A percentile compares a stretch with the other conserved stretches of the same genome.
Conservation (phyloP, 2,888 invertebrate species). For the Creontiades dilutus region DNA sequence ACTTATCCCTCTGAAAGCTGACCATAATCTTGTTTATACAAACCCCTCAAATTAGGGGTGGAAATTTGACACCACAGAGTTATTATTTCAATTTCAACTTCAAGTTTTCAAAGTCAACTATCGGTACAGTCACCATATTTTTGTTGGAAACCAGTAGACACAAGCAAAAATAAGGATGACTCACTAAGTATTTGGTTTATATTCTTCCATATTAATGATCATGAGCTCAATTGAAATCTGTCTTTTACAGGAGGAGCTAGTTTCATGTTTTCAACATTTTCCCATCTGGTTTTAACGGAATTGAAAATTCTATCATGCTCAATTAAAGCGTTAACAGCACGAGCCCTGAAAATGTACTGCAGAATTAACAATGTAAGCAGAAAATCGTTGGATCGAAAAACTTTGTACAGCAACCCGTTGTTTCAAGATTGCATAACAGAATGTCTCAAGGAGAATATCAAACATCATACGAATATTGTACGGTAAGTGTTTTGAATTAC, state of each 20-base stretch:
- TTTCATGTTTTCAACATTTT: background rate
- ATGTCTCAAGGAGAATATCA: conserved; percentile 45
- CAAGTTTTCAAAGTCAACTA: too few relatives aligned
- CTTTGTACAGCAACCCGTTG: background rate
- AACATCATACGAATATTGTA: conserved; percentile 25
- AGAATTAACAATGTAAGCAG: conserved; percentile 6
- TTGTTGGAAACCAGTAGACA: too few relatives aligned
- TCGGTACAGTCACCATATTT: too few relatives aligned
- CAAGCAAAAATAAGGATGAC: too few relatives aligned
- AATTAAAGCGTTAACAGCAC: background rate
- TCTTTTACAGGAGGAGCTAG: conserved; percentile 44
- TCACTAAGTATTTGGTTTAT: too few relatives aligned
- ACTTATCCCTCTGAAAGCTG: too few relatives aligned
- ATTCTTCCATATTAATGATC: too few relatives aligned
- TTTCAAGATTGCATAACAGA: conserved; percentile 40
- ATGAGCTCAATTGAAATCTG: background rate
- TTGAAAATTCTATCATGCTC: conserved; percentile 41
- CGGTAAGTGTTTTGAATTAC: background rate
- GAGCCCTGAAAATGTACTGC: conserved; percentile 27
- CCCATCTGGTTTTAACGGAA: conserved; percentile 15
- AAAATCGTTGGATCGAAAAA: conserved; percentile 10
- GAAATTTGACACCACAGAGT: too few relatives aligned
- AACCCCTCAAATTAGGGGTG: too few relatives aligned
- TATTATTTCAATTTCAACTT: too few relatives aligned
- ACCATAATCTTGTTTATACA: too few relatives aligned